Base-by-base conservation (phyloP, 2,113 vertebrate genomes). In the Paracanthobrama guichenoti region DNA sequence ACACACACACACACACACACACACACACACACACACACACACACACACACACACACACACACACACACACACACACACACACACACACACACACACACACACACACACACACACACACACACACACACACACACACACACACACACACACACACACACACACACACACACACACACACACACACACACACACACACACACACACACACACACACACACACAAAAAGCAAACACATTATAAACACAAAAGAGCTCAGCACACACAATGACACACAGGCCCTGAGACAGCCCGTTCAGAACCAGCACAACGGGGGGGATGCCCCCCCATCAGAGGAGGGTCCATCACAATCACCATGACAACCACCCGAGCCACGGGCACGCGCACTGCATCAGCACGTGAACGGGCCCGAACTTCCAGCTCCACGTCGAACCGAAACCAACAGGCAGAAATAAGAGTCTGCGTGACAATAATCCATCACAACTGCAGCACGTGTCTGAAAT, bases 291-390 rank as follows among this genome's bases (percentile, higher is more conserved):
- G 28, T 55, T 55, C 69, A 42, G 18, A 18, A 31, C 22, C 69
- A 42, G 18, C 31, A 28, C 72, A 46, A 4, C 9, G n/a, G 59
- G 26, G 74, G 35, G 0, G 67, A 66, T 22, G n/a, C 35, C 24
- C 78, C 31, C 35, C 39, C n/a, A 80, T 48, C 0, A 67, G 42
- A 67, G 42, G 73, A 75, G 44, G 79, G 44, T 12, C 46, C 42
- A 83, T 62, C 18, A 55, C 28, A 42, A 81, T 88, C 81, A 71
- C 81, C 84, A 88, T 88, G 81, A 84, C 87, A 81, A 84, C 82
- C 78, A 77, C 31, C 24, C 39, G 59, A 79, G 62, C 62, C 39
- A 62, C 50, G 55, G 53, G 59, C 42, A 79, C 77, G 77, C 77
- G 77, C 77, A 79, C 77, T 79, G 77, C 77, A 79, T 79, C 77